These are phyloP conservation scores for Dyspetes luteomarginatus DNA, from an alignment of 2,888 invertebrate genomes.

Conservation along the genomic window DNA sequence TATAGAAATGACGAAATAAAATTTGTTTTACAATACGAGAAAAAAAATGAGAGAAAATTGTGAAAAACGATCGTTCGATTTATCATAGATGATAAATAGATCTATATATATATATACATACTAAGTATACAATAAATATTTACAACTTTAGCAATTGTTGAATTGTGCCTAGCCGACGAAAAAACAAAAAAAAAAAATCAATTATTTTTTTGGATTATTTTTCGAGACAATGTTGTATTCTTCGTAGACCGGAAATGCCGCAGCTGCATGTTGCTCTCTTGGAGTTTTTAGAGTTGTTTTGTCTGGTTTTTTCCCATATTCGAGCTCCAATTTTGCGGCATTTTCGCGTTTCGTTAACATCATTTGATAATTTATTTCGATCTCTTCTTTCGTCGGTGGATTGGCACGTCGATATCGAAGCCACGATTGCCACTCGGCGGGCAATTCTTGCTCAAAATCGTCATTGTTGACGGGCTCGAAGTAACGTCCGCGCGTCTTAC, in stretches of 20 bases:
- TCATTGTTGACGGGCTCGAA: constrained; percentile 89
- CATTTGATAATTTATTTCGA: constrained; percentile 87
- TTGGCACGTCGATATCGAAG: constrained; percentile 86
- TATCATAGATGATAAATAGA: neutral
- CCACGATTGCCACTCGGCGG: constrained; percentile 96
- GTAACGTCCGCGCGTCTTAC: constrained; percentile 87
- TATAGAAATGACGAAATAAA: constrained; percentile 75
- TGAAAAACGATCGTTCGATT: neutral
- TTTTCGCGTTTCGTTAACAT: constrained; percentile 90
- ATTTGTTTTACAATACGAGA: constrained; percentile 73
- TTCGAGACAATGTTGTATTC: constrained; percentile 86
- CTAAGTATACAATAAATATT: constrained; percentile 59
- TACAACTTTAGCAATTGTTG: constrained; percentile 49
- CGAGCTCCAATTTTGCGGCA: constrained; percentile 88
- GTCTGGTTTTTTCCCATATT: too few species aligned
- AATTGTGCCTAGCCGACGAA: constrained; percentile 2
- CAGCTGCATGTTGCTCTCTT: too few species aligned
- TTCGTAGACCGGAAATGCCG: constrained; percentile 84
- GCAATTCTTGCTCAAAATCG: constrained; percentile 89
- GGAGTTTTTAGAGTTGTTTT: too few species aligned
- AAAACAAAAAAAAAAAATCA: neutral
- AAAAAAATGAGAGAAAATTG: neutral
- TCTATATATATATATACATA: constrained; percentile 35
- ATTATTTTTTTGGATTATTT: constrained; percentile 35
- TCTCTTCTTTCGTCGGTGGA: constrained; percentile 90